Evolutionary conservation across 1,140 invertebrate species (phyloP).

Genomic region (Aleiodes sp.): DNA sequence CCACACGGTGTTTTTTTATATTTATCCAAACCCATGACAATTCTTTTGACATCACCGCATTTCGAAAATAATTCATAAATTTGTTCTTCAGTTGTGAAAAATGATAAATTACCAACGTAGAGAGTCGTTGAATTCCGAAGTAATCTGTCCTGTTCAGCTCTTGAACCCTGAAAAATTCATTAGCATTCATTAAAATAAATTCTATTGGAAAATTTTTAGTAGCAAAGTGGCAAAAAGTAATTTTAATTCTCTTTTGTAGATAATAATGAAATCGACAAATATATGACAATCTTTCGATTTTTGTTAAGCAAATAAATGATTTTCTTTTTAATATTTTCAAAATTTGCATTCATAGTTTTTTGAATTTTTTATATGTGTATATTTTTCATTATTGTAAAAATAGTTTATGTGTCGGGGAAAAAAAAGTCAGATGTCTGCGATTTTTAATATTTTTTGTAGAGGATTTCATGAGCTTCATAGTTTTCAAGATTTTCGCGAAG

Average conservation of each 20-base stretch:
- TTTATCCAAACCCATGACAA: conserved; percentile 98
- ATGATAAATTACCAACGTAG: conserved; percentile 98
- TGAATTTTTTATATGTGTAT: no score
- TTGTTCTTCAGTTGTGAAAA: conserved; percentile 99
- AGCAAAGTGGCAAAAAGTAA: no score
- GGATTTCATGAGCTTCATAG: no score
- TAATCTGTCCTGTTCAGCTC: conserved; percentile 89
- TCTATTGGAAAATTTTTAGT: no score
- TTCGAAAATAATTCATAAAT: conserved; percentile 97
- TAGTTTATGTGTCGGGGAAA: neutral
- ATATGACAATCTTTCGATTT: neutral
- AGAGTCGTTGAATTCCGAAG: conserved; percentile 83
- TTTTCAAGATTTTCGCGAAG: no score
- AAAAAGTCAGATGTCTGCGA: no score
- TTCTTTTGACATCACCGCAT: conserved; percentile 95
- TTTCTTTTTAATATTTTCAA: conserved; percentile 13
- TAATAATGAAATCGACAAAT: neutral
- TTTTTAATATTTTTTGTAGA: no score
- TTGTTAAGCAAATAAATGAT: neutral
- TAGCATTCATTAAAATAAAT: no score
- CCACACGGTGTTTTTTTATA: conserved; percentile 99
- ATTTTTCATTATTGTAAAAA: no score
- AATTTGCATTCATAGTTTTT: no score
- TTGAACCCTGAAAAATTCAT: conserved; percentile 81
- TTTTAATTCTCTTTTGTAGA: neutral